Conservation (phyloP, 2,113 vertebrate species). For the Hoplias malabaricus region DNA sequence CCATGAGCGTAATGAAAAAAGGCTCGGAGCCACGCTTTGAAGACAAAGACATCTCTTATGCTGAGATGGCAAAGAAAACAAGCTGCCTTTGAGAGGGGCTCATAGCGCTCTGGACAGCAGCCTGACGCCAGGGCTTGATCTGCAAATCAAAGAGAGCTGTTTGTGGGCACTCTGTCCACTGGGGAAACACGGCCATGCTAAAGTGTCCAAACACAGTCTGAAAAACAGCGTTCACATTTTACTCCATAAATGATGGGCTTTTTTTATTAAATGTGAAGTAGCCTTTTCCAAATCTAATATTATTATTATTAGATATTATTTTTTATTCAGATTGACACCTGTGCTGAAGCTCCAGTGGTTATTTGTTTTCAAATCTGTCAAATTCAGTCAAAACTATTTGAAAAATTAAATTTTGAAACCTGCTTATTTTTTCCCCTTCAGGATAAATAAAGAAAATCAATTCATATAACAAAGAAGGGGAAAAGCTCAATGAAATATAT, state of each 20-base stretch:
- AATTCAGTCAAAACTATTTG: too few relatives aligned
- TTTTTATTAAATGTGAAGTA: not conserved
- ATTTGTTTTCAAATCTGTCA: too few relatives aligned
- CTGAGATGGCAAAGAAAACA: conserved; percentile 65
- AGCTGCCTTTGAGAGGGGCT: conserved; percentile 55
- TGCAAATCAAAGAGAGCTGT: conserved; percentile 61
- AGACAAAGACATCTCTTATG: conserved; percentile 67
- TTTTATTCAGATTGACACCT: not conserved
- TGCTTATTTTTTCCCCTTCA: too few relatives aligned
- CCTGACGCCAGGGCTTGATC: conserved; percentile 58
- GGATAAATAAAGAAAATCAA: too few relatives aligned
- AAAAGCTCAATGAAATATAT: too few relatives aligned
- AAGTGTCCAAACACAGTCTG: conserved; percentile 50
- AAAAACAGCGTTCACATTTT: conserved; percentile 47
- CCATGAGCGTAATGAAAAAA: conserved; percentile 55
- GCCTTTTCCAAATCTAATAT: not conserved
- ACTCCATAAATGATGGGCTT: conserved; percentile 38
- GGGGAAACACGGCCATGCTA: conserved; percentile 56
- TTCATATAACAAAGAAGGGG: too few relatives aligned
- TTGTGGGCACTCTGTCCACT: conserved; percentile 56
- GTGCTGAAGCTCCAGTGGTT: not conserved
- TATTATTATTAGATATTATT: not conserved
- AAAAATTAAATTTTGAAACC: too few relatives aligned
- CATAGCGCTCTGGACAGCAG: conserved; percentile 53
- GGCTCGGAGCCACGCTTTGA: conserved; percentile 50